Evolutionary conservation across 2,113 vertebrate species (phyloP), one percentile per base, ranked within the genome.

Genomic region (Machaerirhynchus nigripectus): DNA sequence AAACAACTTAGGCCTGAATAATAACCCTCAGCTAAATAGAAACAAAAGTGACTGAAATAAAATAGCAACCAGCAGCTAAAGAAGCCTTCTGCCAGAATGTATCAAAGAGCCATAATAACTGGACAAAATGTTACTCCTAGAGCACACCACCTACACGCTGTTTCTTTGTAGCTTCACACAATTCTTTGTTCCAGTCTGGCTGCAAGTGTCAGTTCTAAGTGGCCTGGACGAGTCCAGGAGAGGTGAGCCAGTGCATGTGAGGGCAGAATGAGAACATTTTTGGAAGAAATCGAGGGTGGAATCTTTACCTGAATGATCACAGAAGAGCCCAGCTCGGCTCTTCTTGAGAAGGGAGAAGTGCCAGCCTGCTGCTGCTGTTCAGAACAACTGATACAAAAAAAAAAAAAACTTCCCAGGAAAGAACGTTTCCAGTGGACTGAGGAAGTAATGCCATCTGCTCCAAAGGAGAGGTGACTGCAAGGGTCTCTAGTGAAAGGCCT

Each of bases 201-300:
- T 50, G 33, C 49, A 42, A 70, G 37, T 46, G 10, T 39, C 49
- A 21, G 17, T 40, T 49, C 17, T 6, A 10, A 16, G 24, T 3
- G 39, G 37, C 5, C 1, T 8, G 4, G 19, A 21, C 0, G 1
- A 47, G 26, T 46, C 64, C 24, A 18, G 52, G 44, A 39, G 33
- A 31, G 50, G 21, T 57, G 22, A 69, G 27, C 16, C 28, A 28
- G 35, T 15, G 27, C 50, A 6, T 4, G 15, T 5, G 8, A 39
- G 52, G 67, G 89, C 35, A 76, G 42, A 63, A 56, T 7, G 30
- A 56, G n/a, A 46, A 37, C 0, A 2, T 12, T 61, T 73, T 59
- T 47, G 37, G 57, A 84, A 81, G 64, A 81, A 81, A 42, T 15
- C 7, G 5, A 55, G 28, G 52, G 76, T 79, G 22, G 42, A 55